A percentile compares a stretch with the other conserved stretches of the same genome.
Evolutionary conservation across 2,113 vertebrate genomes (phyloP).

Genomic region (Fukomys damarensis): DNA sequence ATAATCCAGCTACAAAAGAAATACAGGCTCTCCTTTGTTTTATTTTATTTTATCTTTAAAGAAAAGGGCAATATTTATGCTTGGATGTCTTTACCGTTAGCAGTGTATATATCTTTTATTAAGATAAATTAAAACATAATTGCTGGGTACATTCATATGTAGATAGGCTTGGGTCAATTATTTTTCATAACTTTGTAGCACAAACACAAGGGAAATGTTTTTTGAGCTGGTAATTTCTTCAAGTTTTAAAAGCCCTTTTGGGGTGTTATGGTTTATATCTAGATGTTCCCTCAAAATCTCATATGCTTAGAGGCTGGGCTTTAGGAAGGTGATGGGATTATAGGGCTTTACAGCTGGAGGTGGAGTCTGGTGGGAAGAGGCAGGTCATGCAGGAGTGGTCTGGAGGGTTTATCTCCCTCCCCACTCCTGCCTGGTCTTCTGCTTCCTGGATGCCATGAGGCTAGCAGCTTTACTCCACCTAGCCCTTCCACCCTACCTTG

Average conservation of each 20-base stretch:
- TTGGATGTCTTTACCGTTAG: neutral
- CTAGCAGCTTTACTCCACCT: too few species aligned
- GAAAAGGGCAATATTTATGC: neutral
- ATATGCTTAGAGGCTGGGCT: neutral
- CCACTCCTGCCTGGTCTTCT: neutral
- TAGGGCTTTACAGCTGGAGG: neutral
- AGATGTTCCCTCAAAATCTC: neutral
- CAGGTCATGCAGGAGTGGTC: neutral
- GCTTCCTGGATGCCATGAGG: too few species aligned
- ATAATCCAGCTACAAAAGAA: constrained; percentile 9
- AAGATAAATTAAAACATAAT: constrained; percentile 7
- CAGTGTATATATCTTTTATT: neutral
- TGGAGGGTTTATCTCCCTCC: neutral
- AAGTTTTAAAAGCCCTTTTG: neutral
- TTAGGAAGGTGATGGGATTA: neutral
- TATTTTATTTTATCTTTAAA: neutral
- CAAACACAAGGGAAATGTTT: neutral
- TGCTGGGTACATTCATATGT: neutral
- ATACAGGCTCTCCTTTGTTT: neutral
- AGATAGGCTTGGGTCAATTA: neutral
- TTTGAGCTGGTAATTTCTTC: constrained; percentile 2
- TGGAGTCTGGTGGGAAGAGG: neutral
- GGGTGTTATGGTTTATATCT: neutral
- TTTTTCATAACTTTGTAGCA: neutral
- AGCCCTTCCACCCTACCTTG: too few species aligned